phyloP scores from a whole-genome alignment of 2,797 vertebrate genomes.

The Rhabdomys pumilio region DNA sequence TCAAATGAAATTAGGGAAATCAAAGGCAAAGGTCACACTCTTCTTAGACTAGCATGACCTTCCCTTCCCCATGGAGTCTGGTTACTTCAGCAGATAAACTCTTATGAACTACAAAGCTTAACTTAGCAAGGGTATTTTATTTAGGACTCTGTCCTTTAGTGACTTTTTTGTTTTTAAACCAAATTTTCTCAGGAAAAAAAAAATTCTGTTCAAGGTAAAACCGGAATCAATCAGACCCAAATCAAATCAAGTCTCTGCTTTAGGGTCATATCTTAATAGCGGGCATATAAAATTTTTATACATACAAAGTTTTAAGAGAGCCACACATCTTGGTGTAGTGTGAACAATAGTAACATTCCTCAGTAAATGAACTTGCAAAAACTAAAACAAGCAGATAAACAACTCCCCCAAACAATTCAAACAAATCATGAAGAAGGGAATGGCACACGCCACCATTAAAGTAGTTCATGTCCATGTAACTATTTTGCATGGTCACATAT shows the following conservation, averaged over 20 bases:
- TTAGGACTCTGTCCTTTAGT: conserved; percentile 21
- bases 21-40: neutral
- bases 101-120: neutral
- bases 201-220: conserved; percentile 57
- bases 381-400: conserved; percentile 45
- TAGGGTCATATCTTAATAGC: neutral
- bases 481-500: conserved; percentile 53
- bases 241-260: conserved; percentile 48
- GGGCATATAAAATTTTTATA: neutral
- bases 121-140: conserved; percentile 4
- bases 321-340: conserved; percentile 55
- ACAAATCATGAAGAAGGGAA: neutral
- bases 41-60: neutral
- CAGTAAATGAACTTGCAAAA: conserved; percentile 46
- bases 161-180: neutral
- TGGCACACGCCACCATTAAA: conserved; percentile 42
- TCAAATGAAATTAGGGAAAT: neutral
- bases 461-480: conserved; percentile 48
- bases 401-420: neutral
- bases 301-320: conserved; percentile 57
- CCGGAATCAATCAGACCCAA: conserved; percentile 55
- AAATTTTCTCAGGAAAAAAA: conserved; percentile 49
- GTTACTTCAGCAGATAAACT: neutral
- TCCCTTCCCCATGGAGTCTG: neutral
- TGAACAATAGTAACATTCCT: conserved; percentile 31